A percentile compares a stretch with the other conserved stretches of the same genome.
Conservation (phyloP, 1,140 invertebrate genomes). For the Rhopalosiphum maidis region DNA sequence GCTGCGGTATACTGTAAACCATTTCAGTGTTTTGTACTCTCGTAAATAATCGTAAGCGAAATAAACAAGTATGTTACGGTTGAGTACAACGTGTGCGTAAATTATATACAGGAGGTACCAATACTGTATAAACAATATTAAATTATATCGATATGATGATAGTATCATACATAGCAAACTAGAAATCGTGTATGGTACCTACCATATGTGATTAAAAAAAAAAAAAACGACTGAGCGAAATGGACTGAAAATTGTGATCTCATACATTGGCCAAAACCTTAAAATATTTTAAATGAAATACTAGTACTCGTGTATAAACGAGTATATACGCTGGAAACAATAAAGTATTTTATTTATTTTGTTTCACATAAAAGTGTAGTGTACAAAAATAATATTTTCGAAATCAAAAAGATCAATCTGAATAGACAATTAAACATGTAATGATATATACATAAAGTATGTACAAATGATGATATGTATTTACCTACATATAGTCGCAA, state of each 20-base stretch:
- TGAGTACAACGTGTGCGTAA: neutral
- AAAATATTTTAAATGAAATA: neutral
- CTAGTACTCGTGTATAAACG: neutral
- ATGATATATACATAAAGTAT: neutral
- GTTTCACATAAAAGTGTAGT: too few relatives aligned
- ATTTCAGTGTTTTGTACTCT: neutral
- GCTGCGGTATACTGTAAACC: neutral
- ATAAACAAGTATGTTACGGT: constrained; percentile 18
- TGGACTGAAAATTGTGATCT: neutral
- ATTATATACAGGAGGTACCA: neutral
- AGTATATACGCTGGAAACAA: neutral
- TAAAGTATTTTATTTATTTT: too few relatives aligned
- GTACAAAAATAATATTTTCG: neutral
- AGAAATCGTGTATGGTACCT: neutral
- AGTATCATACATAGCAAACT: neutral
- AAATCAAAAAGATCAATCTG: neutral
- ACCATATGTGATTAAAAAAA: neutral
- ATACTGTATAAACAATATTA: neutral
- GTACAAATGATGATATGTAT: neutral
- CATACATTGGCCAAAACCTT: neutral
- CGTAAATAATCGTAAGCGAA: neutral
- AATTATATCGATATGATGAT: neutral
- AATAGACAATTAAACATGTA: neutral
- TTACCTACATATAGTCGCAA: neutral
- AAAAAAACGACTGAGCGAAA: neutral